phyloP scores from a whole-genome alignment of 1,140 invertebrate species.

The Vollenhovia emeryi region DNA sequence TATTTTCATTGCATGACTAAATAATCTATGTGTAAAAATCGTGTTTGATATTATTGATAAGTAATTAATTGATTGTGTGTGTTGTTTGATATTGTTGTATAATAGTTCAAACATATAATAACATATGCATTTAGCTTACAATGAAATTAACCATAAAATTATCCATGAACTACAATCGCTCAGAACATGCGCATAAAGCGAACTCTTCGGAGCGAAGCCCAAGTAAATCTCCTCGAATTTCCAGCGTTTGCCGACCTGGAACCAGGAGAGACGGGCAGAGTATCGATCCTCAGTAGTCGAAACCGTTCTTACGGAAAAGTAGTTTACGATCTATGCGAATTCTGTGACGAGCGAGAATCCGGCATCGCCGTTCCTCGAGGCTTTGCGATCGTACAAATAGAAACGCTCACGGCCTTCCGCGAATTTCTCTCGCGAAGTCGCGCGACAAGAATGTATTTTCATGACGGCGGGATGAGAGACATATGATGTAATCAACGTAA shows the following conservation, averaged over 20 bases:
- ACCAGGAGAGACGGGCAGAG: constrained; percentile 5
- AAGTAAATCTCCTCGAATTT: constrained; percentile 47
- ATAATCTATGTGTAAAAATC: neutral
- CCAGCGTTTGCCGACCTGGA: constrained; percentile 37
- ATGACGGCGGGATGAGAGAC: neutral
- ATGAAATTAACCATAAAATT: constrained; percentile 34
- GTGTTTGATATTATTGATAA: too few relatives aligned
- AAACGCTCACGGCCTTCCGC: neutral
- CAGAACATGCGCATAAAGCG: constrained; percentile 28
- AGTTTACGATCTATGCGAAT: constrained; percentile 29
- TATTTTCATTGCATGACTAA: neutral
- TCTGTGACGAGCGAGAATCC: neutral
- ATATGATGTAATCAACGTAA: constrained; percentile 75
- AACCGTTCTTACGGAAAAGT: constrained; percentile 45
- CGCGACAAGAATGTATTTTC: constrained; percentile 55
- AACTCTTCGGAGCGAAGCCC: constrained; percentile 4
- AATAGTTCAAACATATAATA: neutral
- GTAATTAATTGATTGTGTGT: neutral
- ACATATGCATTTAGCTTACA: constrained; percentile 17
- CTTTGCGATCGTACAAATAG: constrained; percentile 45
- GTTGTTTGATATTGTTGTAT: neutral
- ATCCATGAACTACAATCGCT: constrained; percentile 6
- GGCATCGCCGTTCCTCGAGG: neutral
- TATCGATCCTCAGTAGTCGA: constrained; percentile 29
- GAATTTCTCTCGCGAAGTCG: constrained; percentile 32